These are phyloP conservation scores for Liolophura sinensis DNA, from an alignment of 1,140 invertebrate genomes.

Conservation along the genomic window DNA sequence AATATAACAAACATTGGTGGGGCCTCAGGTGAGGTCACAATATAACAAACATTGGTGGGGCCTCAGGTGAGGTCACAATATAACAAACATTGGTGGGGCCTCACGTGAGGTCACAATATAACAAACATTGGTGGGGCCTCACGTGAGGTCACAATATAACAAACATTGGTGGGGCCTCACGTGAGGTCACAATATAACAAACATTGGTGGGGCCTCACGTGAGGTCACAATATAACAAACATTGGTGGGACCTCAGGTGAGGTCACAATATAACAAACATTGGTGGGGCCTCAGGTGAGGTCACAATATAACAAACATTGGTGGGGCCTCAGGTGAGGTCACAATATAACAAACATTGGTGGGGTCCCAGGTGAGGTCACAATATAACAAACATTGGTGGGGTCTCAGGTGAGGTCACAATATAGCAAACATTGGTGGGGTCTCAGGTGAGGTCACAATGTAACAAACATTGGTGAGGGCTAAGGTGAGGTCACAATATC, in stretches of 20 bases:
- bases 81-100: neutral
- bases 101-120: neutral
- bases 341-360: no score
- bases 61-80: constrained; percentile 59
- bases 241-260: neutral
- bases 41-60: constrained; percentile 60
- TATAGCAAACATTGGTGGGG: no score
- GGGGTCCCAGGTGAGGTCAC: no score
- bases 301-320: constrained; percentile 45
- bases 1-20: no score
- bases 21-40: constrained; percentile 61
- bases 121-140: neutral
- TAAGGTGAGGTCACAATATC: neutral
- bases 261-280: constrained; percentile 7
- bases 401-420: no score
- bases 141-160: no score
- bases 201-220: constrained; percentile 61
- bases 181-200: constrained; percentile 36
- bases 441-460: constrained; percentile 45
- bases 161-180: constrained; percentile 60
- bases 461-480: neutral
- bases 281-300: constrained; percentile 63
- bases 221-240: constrained; percentile 51
- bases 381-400: no score
- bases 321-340: no score